These are phyloP conservation scores for Aleiodes testaceus DNA, from an alignment of 2,888 invertebrate genomes.

Conservation along the genomic window DNA sequence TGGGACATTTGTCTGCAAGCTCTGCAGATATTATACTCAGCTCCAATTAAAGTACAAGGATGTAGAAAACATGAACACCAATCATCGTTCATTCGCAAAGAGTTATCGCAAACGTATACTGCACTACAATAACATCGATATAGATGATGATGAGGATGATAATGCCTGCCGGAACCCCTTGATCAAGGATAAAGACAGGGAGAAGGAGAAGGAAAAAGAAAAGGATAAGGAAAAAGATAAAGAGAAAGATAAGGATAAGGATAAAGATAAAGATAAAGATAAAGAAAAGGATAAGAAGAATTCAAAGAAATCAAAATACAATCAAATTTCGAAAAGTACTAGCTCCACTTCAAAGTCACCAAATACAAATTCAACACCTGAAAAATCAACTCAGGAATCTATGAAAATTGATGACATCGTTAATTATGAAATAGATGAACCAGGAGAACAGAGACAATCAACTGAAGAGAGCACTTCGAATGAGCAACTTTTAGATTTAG, in stretches of 20 bases:
- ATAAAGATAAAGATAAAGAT: constrained; percentile 50
- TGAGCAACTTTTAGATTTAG: constrained; percentile 62
- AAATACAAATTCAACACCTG: constrained; percentile 58
- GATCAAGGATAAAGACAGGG: constrained; percentile 52
- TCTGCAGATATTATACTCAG: constrained; percentile 86
- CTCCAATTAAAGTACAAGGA: constrained; percentile 78
- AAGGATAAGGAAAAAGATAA: constrained; percentile 47
- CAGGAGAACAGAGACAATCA: neutral
- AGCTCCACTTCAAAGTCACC: constrained; percentile 50
- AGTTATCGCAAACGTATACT: constrained; percentile 81
- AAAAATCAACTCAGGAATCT: constrained; percentile 64
- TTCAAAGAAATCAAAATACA: constrained; percentile 39
- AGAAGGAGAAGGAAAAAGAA: constrained; percentile 42
- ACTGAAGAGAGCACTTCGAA: constrained; percentile 53
- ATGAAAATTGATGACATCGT: constrained; percentile 52
- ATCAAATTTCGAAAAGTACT: constrained; percentile 20
- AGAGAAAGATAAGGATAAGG: too few relatives aligned
- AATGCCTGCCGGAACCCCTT: constrained; percentile 65
- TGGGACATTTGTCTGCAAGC: constrained; percentile 86
- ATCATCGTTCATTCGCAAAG: constrained; percentile 76
- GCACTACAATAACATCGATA: constrained; percentile 83
- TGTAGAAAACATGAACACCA: constrained; percentile 71
- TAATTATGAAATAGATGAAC: neutral
- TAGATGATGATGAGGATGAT: constrained; percentile 76
- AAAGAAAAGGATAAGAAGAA: constrained; percentile 51